These are phyloP conservation scores for Nephila pilipes DNA, from an alignment of 1,140 invertebrate species.

Conservation along the genomic window DNA sequence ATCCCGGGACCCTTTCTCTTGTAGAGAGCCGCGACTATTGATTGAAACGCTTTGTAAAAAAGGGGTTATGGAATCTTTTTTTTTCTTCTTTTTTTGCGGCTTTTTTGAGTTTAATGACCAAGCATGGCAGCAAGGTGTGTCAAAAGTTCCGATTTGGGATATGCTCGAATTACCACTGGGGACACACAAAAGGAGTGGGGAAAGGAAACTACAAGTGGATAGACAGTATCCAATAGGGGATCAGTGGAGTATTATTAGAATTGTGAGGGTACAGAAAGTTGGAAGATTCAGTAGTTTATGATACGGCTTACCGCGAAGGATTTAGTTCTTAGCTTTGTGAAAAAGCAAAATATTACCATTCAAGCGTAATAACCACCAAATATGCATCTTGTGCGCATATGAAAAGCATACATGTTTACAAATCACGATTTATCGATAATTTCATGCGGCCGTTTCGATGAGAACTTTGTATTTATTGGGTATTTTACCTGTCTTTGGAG, in stretches of 20 bases:
- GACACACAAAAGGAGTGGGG: background rate
- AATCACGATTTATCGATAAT: too few species aligned
- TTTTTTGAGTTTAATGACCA: slow-evolving; percentile 9
- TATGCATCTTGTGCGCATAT: too few species aligned
- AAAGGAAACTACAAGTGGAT: background rate
- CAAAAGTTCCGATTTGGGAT: background rate
- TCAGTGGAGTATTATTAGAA: background rate
- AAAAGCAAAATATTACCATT: background rate
- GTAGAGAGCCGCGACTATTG: slow-evolving; percentile 35
- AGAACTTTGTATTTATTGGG: too few species aligned
- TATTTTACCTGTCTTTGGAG: too few species aligned
- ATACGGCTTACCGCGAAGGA: background rate
- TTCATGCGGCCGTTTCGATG: too few species aligned
- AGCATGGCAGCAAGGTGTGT: background rate
- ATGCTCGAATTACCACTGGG: background rate
- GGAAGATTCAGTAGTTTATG: background rate
- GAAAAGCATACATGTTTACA: too few species aligned
- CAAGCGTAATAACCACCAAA: background rate
- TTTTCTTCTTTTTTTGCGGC: background rate
- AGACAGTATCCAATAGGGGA: background rate
- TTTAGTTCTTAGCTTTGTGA: background rate
- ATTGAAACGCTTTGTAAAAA: slow-evolving; percentile 53
- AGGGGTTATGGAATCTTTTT: slow-evolving; percentile 6
- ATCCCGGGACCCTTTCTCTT: background rate
- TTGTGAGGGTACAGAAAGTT: background rate